A percentile compares a stretch with the other conserved stretches of the same genome.
phyloP scores from a whole-genome alignment of 53 echinoderm and acorn worm species.

The Holothuria leucospilota region DNA sequence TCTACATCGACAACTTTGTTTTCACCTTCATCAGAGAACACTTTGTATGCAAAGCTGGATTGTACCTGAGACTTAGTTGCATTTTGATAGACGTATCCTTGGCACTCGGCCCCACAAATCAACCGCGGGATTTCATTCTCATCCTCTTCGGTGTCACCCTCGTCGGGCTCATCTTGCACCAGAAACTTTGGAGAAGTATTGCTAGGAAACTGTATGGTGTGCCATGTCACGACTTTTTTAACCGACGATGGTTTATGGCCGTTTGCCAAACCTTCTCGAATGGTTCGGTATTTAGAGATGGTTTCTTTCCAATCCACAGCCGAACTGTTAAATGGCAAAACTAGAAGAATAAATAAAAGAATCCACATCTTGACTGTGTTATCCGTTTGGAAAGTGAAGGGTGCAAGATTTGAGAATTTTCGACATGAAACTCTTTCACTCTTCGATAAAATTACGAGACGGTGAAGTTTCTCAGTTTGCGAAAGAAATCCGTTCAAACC shows the following conservation, averaged over 20 bases:
- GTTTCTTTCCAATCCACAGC: not conserved
- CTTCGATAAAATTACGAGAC: too few relatives aligned
- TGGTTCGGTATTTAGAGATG: not conserved
- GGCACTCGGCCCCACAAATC: constrained; percentile 33
- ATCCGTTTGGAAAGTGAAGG: not conserved
- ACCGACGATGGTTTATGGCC: not conserved
- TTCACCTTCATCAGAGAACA: constrained; percentile 52
- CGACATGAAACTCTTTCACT: too few relatives aligned
- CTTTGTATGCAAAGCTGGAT: constrained; percentile 24
- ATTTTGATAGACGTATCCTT: constrained; percentile 12
- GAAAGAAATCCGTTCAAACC: too few relatives aligned
- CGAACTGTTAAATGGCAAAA: not conserved
- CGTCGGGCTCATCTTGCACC: not conserved
- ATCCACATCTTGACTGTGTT: not conserved
- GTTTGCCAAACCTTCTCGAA: not conserved
- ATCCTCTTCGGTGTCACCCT: not conserved
- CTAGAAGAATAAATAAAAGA: not conserved
- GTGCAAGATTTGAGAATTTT: not conserved
- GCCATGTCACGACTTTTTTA: constrained; percentile 16
- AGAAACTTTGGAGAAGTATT: not conserved
- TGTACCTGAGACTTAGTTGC: not conserved
- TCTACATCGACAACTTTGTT: constrained; percentile 59
- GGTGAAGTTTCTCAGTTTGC: too few relatives aligned
- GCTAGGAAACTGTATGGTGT: constrained; percentile 25
- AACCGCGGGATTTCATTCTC: not conserved